phyloP scores from a whole-genome alignment of 1,140 invertebrate species.

The Lordiphosa mommai region DNA sequence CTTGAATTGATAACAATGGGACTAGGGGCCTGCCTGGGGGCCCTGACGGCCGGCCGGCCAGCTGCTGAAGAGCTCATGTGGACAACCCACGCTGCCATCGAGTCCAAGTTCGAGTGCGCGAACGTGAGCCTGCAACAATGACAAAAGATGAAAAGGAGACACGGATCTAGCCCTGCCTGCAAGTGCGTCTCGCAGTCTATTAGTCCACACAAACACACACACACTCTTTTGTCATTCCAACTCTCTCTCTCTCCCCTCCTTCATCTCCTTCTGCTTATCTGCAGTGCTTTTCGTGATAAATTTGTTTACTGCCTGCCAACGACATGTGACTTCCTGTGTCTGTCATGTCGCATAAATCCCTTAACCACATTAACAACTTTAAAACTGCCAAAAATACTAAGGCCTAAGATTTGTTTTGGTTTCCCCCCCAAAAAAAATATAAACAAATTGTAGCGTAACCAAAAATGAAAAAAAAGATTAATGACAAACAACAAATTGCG shows the following conservation, averaged over 20 bases:
- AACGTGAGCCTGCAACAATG: conserved; percentile 37
- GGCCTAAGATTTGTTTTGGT: conserved; percentile 38
- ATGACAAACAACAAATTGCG: conserved; percentile 76
- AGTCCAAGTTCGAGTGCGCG: conserved; percentile 31
- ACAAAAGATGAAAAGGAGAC: conserved; percentile 26
- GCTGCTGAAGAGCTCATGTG: conserved; percentile 23
- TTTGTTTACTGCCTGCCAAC: conserved; percentile 4
- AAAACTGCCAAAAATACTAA: conserved; percentile 8
- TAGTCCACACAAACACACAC: too few relatives aligned
- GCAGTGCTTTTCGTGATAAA: conserved; percentile 27
- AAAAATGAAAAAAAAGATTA: conserved; percentile 45
- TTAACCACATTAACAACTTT: background rate
- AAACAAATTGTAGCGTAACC: background rate
- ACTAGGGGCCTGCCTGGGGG: background rate
- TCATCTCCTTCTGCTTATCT: background rate
- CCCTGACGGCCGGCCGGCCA: background rate
- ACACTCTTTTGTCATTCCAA: conserved; percentile 33
- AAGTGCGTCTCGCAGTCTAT: conserved; percentile 38
- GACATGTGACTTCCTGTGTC: conserved; percentile 54
- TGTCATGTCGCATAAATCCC: background rate
- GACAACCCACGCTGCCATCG: conserved; percentile 1
- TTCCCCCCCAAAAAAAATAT: too few relatives aligned
- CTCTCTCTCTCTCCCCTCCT: background rate
- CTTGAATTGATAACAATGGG: conserved; percentile 59
- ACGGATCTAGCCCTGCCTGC: conserved; percentile 5